Percentiles rank a stretch among this genome's conserved stretches.
These are phyloP conservation scores for Heliornis fulica DNA, from an alignment of 2,113 vertebrate genomes.

Conservation along the genomic window DNA sequence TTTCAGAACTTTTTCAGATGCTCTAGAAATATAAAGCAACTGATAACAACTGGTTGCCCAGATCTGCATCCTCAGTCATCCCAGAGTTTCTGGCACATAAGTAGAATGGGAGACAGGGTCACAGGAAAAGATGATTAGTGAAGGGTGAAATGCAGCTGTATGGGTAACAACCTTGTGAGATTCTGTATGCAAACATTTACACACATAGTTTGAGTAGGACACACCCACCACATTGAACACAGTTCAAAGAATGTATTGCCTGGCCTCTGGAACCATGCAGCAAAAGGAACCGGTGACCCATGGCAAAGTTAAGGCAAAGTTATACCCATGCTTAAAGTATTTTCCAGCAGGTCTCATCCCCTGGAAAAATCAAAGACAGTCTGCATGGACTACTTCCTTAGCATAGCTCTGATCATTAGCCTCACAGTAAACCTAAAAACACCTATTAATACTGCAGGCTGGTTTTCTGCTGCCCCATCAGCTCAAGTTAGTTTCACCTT, in stretches of 20 bases:
- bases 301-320: neutral
- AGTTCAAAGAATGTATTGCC: neutral
- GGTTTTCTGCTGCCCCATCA: neutral
- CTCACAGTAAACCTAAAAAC: neutral
- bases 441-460: neutral
- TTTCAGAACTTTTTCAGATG: neutral
- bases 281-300: neutral
- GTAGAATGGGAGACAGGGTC: neutral
- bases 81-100: neutral
- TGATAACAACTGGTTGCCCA: neutral
- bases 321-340: neutral
- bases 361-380: neutral
- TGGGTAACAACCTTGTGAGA: neutral
- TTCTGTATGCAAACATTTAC: rapidly evolving
- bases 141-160: neutral
- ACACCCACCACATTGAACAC: neutral
- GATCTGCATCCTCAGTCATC: neutral
- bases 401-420: neutral
- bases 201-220: neutral
- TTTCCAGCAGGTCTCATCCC: neutral
- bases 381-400: neutral
- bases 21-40: neutral
- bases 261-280: neutral
- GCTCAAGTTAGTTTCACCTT: neutral
- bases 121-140: neutral